These are phyloP conservation scores for Amphiprion ocellaris DNA, from an alignment of 2,113 vertebrate species.

Conservation along the genomic window DNA sequence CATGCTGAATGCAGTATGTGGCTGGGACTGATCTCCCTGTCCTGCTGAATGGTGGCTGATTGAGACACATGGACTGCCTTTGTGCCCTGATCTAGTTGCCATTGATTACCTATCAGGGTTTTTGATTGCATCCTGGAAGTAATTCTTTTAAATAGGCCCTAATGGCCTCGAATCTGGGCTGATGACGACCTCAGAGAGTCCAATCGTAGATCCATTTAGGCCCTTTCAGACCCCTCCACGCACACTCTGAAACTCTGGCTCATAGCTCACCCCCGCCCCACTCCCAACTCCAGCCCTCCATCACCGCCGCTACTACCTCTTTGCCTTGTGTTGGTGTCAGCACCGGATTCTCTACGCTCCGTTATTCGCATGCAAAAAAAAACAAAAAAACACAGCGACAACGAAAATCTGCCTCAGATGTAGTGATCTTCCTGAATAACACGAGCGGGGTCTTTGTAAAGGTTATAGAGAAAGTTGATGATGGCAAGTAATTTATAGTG, in stretches of 20 bases:
- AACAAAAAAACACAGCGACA: slow-evolving; percentile 1
- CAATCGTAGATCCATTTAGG: slow-evolving; percentile 83
- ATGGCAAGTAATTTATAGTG: slow-evolving; percentile 38
- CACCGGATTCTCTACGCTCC: slow-evolving; percentile 31
- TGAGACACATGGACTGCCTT: slow-evolving; percentile 83
- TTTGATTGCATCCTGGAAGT: slow-evolving; percentile 86
- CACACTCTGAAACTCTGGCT: slow-evolving; percentile 68
- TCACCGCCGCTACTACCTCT: slow-evolving; percentile 20
- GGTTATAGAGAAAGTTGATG: slow-evolving; percentile 14
- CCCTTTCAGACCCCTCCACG: slow-evolving; percentile 78
- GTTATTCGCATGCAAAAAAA: slow-evolving; percentile 3
- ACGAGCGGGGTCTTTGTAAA: background rate
- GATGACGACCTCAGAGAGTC: slow-evolving; percentile 83
- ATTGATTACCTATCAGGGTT: slow-evolving; percentile 87
- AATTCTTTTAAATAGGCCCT: slow-evolving; percentile 87
- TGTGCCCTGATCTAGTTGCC: slow-evolving; percentile 84
- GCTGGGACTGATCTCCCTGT: slow-evolving; percentile 77
- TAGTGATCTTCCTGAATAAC: slow-evolving; percentile 6
- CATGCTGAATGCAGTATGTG: slow-evolving; percentile 60
- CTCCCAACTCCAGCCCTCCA: background rate
- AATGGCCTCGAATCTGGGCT: slow-evolving; percentile 84
- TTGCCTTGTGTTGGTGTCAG: slow-evolving; percentile 45
- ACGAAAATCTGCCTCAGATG: slow-evolving; percentile 33
- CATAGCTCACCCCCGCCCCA: slow-evolving; percentile 45
- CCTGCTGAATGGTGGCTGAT: slow-evolving; percentile 82